phyloP scores from a whole-genome alignment of 1,140 invertebrate species.

The Limonius californicus region DNA sequence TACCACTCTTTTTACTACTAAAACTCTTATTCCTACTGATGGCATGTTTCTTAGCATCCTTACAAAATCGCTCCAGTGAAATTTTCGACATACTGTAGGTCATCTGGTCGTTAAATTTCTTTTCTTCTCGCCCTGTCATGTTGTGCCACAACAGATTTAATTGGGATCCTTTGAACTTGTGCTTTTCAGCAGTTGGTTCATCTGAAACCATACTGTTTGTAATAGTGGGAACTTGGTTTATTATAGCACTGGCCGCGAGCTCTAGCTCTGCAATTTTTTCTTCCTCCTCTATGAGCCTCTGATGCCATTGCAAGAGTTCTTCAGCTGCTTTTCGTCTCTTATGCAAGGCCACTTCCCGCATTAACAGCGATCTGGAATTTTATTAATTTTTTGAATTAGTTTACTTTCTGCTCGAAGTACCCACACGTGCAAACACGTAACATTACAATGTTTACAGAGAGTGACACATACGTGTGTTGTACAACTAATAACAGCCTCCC shows the following conservation, averaged over 20 bases:
- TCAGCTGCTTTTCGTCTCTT: slow-evolving; percentile 42
- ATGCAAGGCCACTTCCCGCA: slow-evolving; percentile 42
- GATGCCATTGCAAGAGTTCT: slow-evolving; percentile 45
- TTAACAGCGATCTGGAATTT: slow-evolving; percentile 40
- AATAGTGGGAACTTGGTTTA: slow-evolving; percentile 31
- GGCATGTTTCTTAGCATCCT: slow-evolving; percentile 25
- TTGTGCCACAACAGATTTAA: slow-evolving; percentile 34
- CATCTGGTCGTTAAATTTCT: slow-evolving; percentile 32
- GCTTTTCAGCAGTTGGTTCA: slow-evolving; percentile 11
- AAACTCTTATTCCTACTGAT: not conserved
- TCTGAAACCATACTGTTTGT: not conserved
- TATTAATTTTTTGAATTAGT: too few species aligned
- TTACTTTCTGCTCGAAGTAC: not conserved
- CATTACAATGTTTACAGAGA: slow-evolving; percentile 17
- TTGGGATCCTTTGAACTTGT: slow-evolving; percentile 31
- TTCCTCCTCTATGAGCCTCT: slow-evolving; percentile 44
- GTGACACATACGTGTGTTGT: slow-evolving; percentile 14
- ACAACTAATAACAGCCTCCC: slow-evolving; percentile 20
- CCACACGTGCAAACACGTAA: not conserved
- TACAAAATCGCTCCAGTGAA: slow-evolving; percentile 31
- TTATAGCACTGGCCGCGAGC: slow-evolving; percentile 36
- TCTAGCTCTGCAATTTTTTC: slow-evolving; percentile 42
- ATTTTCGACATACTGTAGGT: slow-evolving; percentile 31
- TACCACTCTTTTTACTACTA: too few species aligned
- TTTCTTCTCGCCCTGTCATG: slow-evolving; percentile 30